Percentiles rank a stretch among this genome's conserved stretches.
Evolutionary conservation across 1,140 invertebrate species (phyloP).

Genomic region (Plectus sambesii): DNA sequence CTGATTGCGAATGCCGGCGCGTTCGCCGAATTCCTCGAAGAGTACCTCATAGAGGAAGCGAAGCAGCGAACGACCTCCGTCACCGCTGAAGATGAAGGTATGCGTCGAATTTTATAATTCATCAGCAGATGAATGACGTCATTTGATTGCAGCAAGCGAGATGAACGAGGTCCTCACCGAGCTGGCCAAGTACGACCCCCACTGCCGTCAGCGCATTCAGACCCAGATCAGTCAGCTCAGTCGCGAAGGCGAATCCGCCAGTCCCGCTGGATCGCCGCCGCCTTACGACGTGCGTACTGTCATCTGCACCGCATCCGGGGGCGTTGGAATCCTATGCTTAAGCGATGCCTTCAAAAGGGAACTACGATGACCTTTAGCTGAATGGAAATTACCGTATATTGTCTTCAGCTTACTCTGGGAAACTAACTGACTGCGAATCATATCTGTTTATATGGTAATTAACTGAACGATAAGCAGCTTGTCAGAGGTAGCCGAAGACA

Average conservation of each 20-base stretch:
- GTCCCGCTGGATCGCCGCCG: no score
- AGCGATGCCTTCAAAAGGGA: no score
- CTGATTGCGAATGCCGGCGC: constrained; percentile 30
- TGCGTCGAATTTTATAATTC: constrained; percentile 12
- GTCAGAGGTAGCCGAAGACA: no score
- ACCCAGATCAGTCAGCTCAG: constrained; percentile 23
- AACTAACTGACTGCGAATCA: no score
- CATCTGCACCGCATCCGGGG: no score
- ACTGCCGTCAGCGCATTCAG: constrained; percentile 12
- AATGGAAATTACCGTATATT: no score
- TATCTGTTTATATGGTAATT: no score
- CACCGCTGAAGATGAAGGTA: constrained; percentile 41
- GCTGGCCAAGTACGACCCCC: constrained; percentile 22
- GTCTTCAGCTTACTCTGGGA: no score
- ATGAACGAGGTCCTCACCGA: constrained; percentile 31
- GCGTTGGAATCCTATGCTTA: no score
- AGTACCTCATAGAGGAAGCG: constrained; percentile 39
- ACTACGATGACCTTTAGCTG: no score
- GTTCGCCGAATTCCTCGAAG: constrained; percentile 35
- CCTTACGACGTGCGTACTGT: no score
- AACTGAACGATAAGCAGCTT: no score
- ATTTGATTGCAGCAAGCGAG: constrained; percentile 23
- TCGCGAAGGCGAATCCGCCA: constrained; percentile 8
- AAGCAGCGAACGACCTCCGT: constrained; percentile 34
- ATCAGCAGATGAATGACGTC: constrained; percentile 1